Base-by-base conservation (phyloP, 1,140 invertebrate genomes). In the Wasmannia auropunctata region DNA sequence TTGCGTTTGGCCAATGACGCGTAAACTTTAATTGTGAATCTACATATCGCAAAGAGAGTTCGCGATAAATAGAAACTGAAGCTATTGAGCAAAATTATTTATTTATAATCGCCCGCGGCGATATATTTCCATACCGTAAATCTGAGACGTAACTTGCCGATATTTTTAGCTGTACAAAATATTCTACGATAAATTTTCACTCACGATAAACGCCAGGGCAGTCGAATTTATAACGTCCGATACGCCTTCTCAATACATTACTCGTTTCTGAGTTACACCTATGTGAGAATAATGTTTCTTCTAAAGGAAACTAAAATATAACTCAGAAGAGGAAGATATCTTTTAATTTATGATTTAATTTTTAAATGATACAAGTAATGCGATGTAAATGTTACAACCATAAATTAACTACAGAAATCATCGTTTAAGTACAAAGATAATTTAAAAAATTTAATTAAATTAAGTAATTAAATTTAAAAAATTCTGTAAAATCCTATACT, bases 121-220 rank as follows among this genome's bases (percentile, higher is more conserved):
- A 81, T 72, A 81, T 72, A 46, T 72, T n/a, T 43, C 16, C 10
- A 10, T n/a, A 14, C 25, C 25, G 67, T 60, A 83, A 83, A 83
- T 74, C 4, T 8, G 22, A 7, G 7, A 83, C 7, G 19, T 40
- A 56, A 37, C 28, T 46, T 31, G 25, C 25, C 28, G 51, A 83
- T 83, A 83, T 72, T 83, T 58, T 83, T 46, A 46, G 28, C 31
- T 6, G 6, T 2, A 40, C 25, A 11, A 72, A 58, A 81, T 81
- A 81, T 81, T 72, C 37, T 58, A 58, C 79, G 14, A 83, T 83
- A 83, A 83, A 83, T 83, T 83, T 74, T 83, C 67, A 72, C 11
- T 37, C 37, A 43, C 67, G 67, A 83, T 83, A 83, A 83, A 83
- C 51, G 51, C n/a, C 37, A 46, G n/a, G 19, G 25, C 67, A 60